Conservation (phyloP, 2,113 vertebrate genomes). For the Acrocephalus kingi region DNA sequence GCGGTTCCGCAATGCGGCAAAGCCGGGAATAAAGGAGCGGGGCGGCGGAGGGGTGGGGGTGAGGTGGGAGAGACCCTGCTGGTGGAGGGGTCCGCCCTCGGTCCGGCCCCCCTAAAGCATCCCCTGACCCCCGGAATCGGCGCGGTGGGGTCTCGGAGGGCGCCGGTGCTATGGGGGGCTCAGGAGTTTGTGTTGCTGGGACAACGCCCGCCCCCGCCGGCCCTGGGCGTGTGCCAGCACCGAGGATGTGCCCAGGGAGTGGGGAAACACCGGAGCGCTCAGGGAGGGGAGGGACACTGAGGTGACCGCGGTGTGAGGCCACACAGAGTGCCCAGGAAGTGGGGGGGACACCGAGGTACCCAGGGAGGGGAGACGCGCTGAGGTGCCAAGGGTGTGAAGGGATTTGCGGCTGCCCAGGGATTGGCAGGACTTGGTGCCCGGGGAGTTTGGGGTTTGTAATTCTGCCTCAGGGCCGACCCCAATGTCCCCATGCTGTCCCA, state of each 20-base stretch:
- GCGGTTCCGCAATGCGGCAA: constrained; percentile 31
- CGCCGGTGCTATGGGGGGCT: neutral
- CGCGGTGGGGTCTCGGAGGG: neutral
- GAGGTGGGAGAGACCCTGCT: neutral
- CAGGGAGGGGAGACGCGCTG: neutral
- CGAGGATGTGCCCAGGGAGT: neutral
- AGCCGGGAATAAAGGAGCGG: neutral
- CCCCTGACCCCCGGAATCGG: no score
- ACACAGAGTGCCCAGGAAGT: neutral
- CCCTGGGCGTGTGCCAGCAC: neutral
- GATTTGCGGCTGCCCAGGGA: neutral
- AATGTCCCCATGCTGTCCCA: neutral
- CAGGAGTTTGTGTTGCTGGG: neutral
- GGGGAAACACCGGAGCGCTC: no score
- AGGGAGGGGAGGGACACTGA: neutral
- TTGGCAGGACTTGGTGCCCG: neutral
- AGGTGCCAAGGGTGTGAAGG: no score
- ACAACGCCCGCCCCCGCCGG: neutral
- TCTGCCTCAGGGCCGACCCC: neutral
- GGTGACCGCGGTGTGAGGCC: neutral
- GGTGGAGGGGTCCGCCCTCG: neutral
- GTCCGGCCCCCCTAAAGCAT: no score
- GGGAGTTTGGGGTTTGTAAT: neutral
- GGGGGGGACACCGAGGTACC: neutral
- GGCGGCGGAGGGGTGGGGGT: neutral